A percentile compares a stretch with the other conserved stretches of the same genome.
phyloP scores from a whole-genome alignment of 2,888 invertebrate genomes.

The Desoria tigrina region DNA sequence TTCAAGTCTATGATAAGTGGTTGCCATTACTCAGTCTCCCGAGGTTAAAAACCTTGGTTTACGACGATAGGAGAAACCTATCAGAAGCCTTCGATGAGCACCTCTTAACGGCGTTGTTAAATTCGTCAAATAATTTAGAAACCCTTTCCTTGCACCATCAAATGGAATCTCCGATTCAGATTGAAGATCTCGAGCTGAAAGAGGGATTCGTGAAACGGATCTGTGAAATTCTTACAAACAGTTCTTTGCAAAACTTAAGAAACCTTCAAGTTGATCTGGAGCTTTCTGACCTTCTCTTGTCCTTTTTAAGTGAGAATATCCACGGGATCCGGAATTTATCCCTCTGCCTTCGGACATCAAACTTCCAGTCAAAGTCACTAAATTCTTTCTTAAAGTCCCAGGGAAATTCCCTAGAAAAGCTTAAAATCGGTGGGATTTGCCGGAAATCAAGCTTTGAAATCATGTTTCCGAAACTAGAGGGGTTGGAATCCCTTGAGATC shows the following conservation, averaged over 20 bases:
- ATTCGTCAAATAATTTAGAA: slow-evolving; percentile 17
- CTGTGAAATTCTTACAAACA: slow-evolving; percentile 17
- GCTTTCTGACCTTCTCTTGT: slow-evolving; percentile 22
- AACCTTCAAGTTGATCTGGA: slow-evolving; percentile 26
- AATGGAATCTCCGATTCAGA: background rate
- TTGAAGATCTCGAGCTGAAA: background rate
- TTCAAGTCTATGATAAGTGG: background rate
- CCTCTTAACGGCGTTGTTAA: slow-evolving; percentile 10
- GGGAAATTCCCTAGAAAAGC: slow-evolving; percentile 9
- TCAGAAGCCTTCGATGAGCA: background rate
- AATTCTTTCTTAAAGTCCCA: slow-evolving; percentile 20
- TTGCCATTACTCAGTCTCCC: background rate
- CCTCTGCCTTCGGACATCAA: slow-evolving; percentile 27
- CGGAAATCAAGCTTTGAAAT: slow-evolving; percentile 34
- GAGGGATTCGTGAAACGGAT: background rate
- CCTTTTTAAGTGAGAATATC: slow-evolving; percentile 11
- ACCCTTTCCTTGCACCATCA: background rate
- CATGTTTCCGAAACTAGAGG: slow-evolving; percentile 18
- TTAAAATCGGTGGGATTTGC: slow-evolving; percentile 29
- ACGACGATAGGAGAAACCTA: slow-evolving; percentile 34
- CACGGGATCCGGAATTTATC: slow-evolving; percentile 13
- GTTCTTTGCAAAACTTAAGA: slow-evolving; percentile 7
- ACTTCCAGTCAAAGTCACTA: slow-evolving; percentile 23
- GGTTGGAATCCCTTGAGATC: slow-evolving; percentile 24
- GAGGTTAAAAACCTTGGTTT: slow-evolving; percentile 32